These are phyloP conservation scores for Eurois occulta DNA, from an alignment of 2,888 invertebrate species.

Conservation along the genomic window DNA sequence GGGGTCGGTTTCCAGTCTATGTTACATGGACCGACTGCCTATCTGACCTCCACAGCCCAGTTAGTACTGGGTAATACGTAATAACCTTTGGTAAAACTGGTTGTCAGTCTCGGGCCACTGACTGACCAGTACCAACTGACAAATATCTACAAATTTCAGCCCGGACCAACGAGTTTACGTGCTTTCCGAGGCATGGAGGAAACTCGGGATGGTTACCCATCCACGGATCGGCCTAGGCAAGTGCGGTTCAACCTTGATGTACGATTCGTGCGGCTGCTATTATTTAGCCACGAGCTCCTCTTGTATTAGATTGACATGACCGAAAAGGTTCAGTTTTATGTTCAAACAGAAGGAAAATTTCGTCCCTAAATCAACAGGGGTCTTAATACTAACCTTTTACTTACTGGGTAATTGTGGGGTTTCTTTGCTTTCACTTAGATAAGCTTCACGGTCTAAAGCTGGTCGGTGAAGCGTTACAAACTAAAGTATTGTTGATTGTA, in stretches of 20 bases:
- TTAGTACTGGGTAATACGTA: no score
- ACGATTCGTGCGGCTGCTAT: neutral
- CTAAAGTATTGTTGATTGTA: neutral
- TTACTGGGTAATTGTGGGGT: constrained; percentile 12
- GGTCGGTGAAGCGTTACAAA: constrained; percentile 18
- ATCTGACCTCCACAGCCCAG: no score
- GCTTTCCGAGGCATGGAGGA: neutral
- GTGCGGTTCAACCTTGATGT: neutral
- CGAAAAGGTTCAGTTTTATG: neutral
- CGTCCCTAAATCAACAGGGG: neutral
- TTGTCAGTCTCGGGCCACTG: no score
- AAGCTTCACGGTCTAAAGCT: constrained; percentile 30
- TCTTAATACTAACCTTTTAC: constrained; percentile 3
- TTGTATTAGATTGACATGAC: neutral
- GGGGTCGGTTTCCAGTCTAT: no score
- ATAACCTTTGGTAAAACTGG: no score
- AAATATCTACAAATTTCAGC: no score
- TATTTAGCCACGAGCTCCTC: neutral
- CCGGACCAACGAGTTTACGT: no score
- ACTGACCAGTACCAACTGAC: no score
- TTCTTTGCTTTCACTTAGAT: constrained; percentile 6
- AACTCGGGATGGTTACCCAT: neutral
- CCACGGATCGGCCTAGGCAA: neutral
- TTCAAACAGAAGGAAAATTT: neutral
- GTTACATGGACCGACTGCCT: no score